phyloP scores from a whole-genome alignment of 2,113 vertebrate species.

The Catharus minimus region DNA sequence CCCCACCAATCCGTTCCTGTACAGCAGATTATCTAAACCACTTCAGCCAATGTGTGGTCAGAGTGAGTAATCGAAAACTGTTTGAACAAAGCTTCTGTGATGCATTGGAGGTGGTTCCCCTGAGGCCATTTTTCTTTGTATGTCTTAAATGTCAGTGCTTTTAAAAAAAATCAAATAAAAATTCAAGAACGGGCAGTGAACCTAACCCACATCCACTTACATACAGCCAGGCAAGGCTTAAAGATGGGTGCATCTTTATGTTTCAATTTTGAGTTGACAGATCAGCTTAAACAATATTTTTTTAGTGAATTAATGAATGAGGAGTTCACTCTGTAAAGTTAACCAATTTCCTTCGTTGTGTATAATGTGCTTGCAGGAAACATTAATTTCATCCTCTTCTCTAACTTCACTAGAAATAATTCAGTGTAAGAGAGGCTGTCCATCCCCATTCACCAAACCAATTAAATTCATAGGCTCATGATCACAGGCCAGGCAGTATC shows the following conservation, averaged over 20 bases:
- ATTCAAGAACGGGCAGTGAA: background rate
- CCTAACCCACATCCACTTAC: background rate
- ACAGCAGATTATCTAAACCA: background rate
- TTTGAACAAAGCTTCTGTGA: background rate
- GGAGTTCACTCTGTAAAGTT: background rate
- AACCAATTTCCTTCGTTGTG: background rate
- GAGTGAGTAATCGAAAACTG: background rate
- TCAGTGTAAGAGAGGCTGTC: background rate
- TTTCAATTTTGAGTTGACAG: background rate
- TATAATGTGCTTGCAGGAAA: background rate
- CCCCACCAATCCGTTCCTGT: background rate
- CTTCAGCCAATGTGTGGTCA: background rate
- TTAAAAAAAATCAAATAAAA: background rate
- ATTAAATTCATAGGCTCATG: background rate
- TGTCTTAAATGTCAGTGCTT: background rate
- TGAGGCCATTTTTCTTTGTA: background rate
- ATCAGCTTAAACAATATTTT: background rate
- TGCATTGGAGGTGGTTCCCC: background rate
- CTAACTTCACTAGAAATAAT: background rate
- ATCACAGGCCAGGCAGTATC: background rate
- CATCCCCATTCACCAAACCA: background rate
- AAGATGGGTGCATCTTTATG: background rate
- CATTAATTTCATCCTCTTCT: background rate
- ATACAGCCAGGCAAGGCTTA: background rate
- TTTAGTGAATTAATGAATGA: background rate